Conservation (phyloP, 1,140 invertebrate genomes). For the Akabosia matsudoensis region DNA sequence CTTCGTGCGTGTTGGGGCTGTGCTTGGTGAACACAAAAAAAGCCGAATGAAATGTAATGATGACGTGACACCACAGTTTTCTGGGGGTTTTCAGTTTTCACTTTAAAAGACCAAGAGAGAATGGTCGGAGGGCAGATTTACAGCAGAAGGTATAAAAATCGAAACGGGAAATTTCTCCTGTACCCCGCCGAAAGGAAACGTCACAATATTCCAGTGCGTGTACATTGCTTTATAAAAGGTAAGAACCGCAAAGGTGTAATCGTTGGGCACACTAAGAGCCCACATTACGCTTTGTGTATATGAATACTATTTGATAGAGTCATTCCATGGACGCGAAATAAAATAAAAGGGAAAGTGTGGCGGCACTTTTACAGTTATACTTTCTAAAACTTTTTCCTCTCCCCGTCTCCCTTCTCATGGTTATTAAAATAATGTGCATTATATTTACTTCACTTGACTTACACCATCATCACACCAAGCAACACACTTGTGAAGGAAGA, state of each 20-base stretch:
- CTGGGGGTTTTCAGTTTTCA: background rate
- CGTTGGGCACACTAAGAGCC: background rate
- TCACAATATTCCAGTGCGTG: too few relatives aligned
- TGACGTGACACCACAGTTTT: background rate
- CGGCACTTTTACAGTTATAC: conserved; percentile 1
- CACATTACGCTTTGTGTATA: background rate
- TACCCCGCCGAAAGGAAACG: too few relatives aligned
- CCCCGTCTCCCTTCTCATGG: background rate
- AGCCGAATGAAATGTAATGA: too few relatives aligned
- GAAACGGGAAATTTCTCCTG: too few relatives aligned
- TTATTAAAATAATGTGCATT: conserved; percentile 20
- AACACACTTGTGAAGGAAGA: too few relatives aligned
- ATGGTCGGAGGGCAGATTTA: too few relatives aligned
- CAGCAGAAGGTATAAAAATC: too few relatives aligned
- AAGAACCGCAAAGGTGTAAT: conserved; percentile 2
- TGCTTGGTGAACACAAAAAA: background rate
- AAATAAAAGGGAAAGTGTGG: background rate
- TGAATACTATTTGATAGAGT: background rate
- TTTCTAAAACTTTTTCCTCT: background rate
- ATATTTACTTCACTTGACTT: conserved; percentile 21
- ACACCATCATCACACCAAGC: background rate
- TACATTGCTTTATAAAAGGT: background rate
- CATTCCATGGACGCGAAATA: background rate
- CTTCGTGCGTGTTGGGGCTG: background rate
- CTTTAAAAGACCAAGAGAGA: too few relatives aligned